Percentiles rank a stretch among this genome's conserved stretches.
These are phyloP conservation scores for Sphaerodactylus townsendi DNA, from an alignment of 2,113 vertebrate species.

Conservation along the genomic window DNA sequence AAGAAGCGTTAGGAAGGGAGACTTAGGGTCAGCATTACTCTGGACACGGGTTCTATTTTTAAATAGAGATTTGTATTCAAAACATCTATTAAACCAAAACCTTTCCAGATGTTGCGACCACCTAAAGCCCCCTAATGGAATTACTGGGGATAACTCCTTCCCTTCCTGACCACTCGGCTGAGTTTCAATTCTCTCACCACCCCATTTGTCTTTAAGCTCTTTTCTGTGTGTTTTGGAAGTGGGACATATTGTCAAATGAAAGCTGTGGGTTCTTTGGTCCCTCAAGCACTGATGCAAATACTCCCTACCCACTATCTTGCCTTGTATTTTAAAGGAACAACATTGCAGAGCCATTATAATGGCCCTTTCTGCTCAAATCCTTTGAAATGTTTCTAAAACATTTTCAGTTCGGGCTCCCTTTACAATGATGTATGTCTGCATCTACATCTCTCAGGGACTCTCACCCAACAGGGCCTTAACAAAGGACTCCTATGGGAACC, in stretches of 20 bases:
- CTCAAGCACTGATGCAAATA: neutral
- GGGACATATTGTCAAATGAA: neutral
- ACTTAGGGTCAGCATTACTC: neutral
- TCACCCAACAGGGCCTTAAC: too few relatives aligned
- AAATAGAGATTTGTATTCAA: slow-evolving; percentile 8
- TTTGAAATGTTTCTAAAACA: too few relatives aligned
- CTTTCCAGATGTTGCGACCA: neutral
- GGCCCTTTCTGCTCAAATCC: too few relatives aligned
- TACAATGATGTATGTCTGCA: too few relatives aligned
- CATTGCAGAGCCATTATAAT: too few relatives aligned
- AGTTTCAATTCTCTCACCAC: neutral
- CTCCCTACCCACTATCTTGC: neutral
- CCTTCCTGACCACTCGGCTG: neutral
- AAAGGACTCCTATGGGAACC: too few relatives aligned
- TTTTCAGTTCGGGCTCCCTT: too few relatives aligned
- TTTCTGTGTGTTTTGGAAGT: neutral
- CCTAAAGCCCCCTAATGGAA: neutral
- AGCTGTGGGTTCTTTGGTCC: neutral
- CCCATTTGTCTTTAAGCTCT: neutral
- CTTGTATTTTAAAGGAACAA: too few relatives aligned
- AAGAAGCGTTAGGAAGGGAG: neutral
- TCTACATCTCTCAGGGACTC: too few relatives aligned
- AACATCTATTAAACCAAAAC: neutral
- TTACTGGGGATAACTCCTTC: neutral
- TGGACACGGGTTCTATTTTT: slow-evolving; percentile 22